Evolutionary conservation across 2,888 invertebrate species (phyloP).

Genomic region (Chrysolina americana): DNA sequence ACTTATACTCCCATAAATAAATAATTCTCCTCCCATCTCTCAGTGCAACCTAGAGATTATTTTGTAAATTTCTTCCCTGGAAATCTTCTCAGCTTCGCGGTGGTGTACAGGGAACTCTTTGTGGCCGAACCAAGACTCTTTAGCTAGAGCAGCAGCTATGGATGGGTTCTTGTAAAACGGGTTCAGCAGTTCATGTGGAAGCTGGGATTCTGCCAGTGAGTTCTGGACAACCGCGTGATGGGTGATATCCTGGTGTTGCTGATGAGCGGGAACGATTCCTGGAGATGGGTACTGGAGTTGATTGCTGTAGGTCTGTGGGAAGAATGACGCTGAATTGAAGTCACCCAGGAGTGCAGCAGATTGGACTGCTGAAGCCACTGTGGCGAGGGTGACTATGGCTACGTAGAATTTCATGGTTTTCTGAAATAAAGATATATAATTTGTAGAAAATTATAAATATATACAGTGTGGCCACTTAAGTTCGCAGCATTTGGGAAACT

Average conservation of each 20-base stretch:
- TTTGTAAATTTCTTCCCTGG: conserved; percentile 81
- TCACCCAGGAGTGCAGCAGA: conserved; percentile 45
- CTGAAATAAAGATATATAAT: too few relatives aligned
- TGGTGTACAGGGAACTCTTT: conserved; percentile 85
- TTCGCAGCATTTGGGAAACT: too few relatives aligned
- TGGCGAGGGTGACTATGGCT: conserved; percentile 38
- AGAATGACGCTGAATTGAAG: conserved; percentile 49
- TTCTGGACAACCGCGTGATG: conserved; percentile 83
- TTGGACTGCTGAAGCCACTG: conserved; percentile 36
- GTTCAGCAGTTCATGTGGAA: conserved; percentile 80
- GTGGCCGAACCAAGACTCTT: conserved; percentile 83
- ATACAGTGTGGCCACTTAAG: too few relatives aligned
- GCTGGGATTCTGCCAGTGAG: conserved; percentile 79
- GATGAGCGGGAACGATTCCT: conserved; percentile 47
- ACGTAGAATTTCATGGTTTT: conserved; percentile 44
- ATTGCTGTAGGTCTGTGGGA: conserved; percentile 37
- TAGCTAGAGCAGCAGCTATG: conserved; percentile 81
- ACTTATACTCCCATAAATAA: background rate
- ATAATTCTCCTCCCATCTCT: background rate
- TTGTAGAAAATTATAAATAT: too few relatives aligned
- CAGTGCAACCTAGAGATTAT: conserved; percentile 75
- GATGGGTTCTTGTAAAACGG: conserved; percentile 84
- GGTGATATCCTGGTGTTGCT: conserved; percentile 64
- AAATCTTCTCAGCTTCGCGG: conserved; percentile 86
- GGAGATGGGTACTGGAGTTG: conserved; percentile 24